Base-by-base conservation (phyloP, 2,797 vertebrate genomes). In the Platalea minor region DNA sequence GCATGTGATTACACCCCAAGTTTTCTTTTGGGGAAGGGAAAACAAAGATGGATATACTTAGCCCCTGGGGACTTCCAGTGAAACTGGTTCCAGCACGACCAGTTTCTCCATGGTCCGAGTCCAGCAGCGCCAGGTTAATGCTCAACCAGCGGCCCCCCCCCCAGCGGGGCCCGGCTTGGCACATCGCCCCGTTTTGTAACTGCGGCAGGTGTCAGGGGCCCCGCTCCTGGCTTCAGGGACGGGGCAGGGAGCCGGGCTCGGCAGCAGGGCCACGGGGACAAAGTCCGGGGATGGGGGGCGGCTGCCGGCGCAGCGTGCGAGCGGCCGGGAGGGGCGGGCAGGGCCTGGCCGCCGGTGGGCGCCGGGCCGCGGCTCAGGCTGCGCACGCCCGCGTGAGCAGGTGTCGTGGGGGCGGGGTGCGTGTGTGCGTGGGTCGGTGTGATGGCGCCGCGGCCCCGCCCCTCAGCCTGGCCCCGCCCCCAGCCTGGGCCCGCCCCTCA, bases 121-220 rank as follows among this genome's bases (percentile, higher is more conserved):
- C 56, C 20, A 3, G 57, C 76, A 5, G 56, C 2, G 57, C 29
- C 39, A 4, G 67, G 82, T 88, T 85, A 93, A 82, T 79, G 39
- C 88, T 72, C 78, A 75, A n/a, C 70, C 19, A 3, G 12, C 0
- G 23, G 24, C 41, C 41, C 17, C 51, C 37, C 7, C 53, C 17
- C 23, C 3, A 9, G 31, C 8, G 2, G 21, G 29, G 72, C 79
- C 39, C 2, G 5, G 35, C 51, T 14, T 21, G 53, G 81, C 43
- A 2, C 45, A 1, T 1, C 13, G 17, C 54, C 75, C 61, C 1
- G 16, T 8, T 23, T 19, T 13, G 6, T 11, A 19, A 11, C 26
- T 9, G n/a, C 1, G 2, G 26, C 1, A 11, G 37, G 37, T 3
- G 43, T 25, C 37, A 2, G 64, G 26, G 56, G 13, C 57, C 26